Evolutionary conservation across 2,888 invertebrate genomes (phyloP), one percentile per base, ranked within the genome.

Genomic region (Salticus scenicus): DNA sequence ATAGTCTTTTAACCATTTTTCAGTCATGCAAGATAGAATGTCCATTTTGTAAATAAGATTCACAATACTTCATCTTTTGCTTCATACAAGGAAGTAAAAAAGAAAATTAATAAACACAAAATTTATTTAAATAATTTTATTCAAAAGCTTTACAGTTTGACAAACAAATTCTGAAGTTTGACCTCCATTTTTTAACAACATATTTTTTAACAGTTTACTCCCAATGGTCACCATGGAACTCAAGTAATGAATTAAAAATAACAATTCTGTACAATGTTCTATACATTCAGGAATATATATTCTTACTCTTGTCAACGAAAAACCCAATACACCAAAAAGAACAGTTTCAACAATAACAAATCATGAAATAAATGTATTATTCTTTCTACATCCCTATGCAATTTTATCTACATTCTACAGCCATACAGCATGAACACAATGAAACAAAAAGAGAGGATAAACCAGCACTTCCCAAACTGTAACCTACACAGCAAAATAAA

Each of bases 181-280:
- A 57, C n/a, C 47, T n/a, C 5, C 1, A 57, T 24, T 17, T 57
- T 57, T 24, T 57, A n/a, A 7, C 17, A 57, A 57, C 57, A 24
- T 57, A 24, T 57, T 37, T 57, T 57, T 24, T 5, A 17, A 17
- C 42, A 57, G 17, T 47, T 10, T 14, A 47, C 17, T 1, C 47
- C 47, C 12, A 57, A 24, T 57, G 4, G 10, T 37, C 37, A 37
- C 57, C 24, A 24, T 17, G 17, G 57, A 57, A 57, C 20, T 57
- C 12, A 57, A 24, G 57, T 5, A 24, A 57, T 57, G 20, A 24
- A 24, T 24, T 24, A 57, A 47, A 51, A 64, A n/a, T 83, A 83
- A 83, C 82, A 83, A 83, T 76, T 76, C 71, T 83, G 72, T 83
- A 83, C 82, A 83, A 41, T 72, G 76, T 83, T 76, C 71, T 83